Base-by-base conservation (phyloP, 2,888 invertebrate genomes). In the Laspeyria flexula region DNA sequence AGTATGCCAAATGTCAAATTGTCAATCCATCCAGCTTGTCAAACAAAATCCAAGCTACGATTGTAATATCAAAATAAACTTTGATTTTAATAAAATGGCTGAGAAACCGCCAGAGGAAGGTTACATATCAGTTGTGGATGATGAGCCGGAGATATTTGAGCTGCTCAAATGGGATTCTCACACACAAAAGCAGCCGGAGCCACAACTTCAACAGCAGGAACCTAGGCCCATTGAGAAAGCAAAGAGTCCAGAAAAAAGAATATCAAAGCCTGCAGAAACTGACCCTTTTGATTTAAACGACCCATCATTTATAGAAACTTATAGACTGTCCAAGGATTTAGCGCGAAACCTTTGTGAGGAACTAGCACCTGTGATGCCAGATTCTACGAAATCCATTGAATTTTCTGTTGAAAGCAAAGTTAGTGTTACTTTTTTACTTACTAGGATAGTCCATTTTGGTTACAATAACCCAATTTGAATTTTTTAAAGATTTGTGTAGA, bases 121-220 rank as follows among this genome's bases (percentile, higher is more conserved):
- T 44, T 90, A 90, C 64, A 90, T 90, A 79, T 90, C 90, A 34
- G 90, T 90, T 43, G 90, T 90, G 43, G 90, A 90, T 42, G 90
- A 90, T 42, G 90, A 90, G 46, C 90, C 90, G 25, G 91, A 90
- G 60, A 85, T 90, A 69, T 88, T 90, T 44, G 88, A 90, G 65
- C 72, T 90, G 55, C 70, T 90, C n/a, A 90, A 90, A 68, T 90
- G 90, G 90, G 90, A 90, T 73, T 76, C 88, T 33, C 89, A 88
- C 67, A 85, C 85, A 46, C 86, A 81, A 53, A 85, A 84, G 66
- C 77, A 76, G 38, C 81, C 77, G 18, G 70, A 68, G 55, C 79
- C 77, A 38, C 79, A 77, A 53, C 58, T 31, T 11, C 44, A 39
- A 11, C 51, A 50, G 4, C 31, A 38, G 6, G 71, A 74, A 30